Percentiles rank a stretch among this genome's conserved stretches.
Evolutionary conservation across 2,888 invertebrate genomes (phyloP).

Genomic region (Monochamus alternatus): DNA sequence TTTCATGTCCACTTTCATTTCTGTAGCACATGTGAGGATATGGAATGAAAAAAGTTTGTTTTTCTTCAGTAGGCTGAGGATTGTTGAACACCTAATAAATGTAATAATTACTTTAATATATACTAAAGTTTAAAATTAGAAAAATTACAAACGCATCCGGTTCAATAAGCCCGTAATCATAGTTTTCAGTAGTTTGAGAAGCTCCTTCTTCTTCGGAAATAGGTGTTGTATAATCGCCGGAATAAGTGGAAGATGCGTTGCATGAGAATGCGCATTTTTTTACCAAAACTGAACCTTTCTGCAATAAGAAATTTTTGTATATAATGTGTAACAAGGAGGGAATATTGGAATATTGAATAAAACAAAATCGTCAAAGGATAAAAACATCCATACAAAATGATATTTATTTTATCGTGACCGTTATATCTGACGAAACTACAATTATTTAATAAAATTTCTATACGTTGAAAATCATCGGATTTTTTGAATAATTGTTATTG

Average conservation of each 20-base stretch:
- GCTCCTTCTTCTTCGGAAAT: conserved; percentile 54
- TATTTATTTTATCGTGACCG: too few relatives aligned
- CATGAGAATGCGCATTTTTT: conserved; percentile 83
- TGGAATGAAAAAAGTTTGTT: conserved; percentile 38
- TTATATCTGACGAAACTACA: too few relatives aligned
- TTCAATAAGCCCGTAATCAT: conserved; percentile 62
- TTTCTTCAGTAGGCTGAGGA: neutral
- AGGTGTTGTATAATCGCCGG: conserved; percentile 47
- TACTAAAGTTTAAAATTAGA: conserved; percentile 4
- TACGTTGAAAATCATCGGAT: too few relatives aligned
- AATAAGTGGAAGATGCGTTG: conserved; percentile 59
- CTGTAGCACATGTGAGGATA: conserved; percentile 76
- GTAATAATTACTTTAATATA: neutral
- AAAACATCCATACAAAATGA: too few relatives aligned
- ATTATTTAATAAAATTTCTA: too few relatives aligned
- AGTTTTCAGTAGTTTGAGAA: conserved; percentile 51
- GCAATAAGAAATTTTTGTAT: conserved; percentile 43
- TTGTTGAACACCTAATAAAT: conserved; percentile 3
- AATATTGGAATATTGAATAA: too few relatives aligned
- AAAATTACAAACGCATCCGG: conserved; percentile 16
- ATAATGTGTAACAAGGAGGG: too few relatives aligned
- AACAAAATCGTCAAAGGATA: too few relatives aligned
- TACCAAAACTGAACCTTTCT: conserved; percentile 78
- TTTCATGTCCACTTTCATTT: conserved; percentile 62
- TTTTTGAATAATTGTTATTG: too few relatives aligned